Base-by-base conservation (phyloP, 2,888 invertebrate species). In the Lingula anatina region DNA sequence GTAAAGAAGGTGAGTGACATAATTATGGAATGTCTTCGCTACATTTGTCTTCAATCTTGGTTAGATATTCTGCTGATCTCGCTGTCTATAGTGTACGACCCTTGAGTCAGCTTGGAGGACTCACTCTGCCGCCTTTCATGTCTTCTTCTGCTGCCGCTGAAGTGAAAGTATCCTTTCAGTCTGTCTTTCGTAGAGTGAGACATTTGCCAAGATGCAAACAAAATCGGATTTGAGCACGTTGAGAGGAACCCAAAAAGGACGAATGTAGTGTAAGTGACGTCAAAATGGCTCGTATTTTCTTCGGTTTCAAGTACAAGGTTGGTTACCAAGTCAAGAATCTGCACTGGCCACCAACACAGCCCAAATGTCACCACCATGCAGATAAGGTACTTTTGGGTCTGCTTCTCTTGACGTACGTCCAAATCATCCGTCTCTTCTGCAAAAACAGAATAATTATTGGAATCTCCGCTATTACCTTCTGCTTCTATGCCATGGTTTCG, bases 211-310 rank as follows among this genome's bases (percentile, higher is more conserved):
- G 81, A 80, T 7, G 82, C 82, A 63, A 84, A 86, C 44, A 86
- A 75, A 28, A 82, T 75, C 0, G 87, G 87, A 23, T 84, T 86
- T 23, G 83, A 81, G 50, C 85, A 82, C 0, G 84, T 84, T 5
- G 86, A 85, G 50, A 86, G 64, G 62, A 86, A 87, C 1, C 84
- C 86, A 47, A 86, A 76, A 85, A 86, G 86, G 5, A 86, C 84
- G 62, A 86, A 84, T 67, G 84, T 80, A 42, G 84, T 80, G 69
- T 83, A 87, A 2, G 83, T 84, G 45, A 86, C 81, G 65, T 87
- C 86, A 55, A 86, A 84, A 62, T 84, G 83, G 35, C 80, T 82
- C 42, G 80, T 81, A 69, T 86, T 86, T 54, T 85, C 84, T 64
- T 86, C 85, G 0, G 85, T 86, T 70, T 87, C 87, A 47, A 81